phyloP scores from a whole-genome alignment of 2,888 invertebrate species.

The Cheilosia soror region DNA sequence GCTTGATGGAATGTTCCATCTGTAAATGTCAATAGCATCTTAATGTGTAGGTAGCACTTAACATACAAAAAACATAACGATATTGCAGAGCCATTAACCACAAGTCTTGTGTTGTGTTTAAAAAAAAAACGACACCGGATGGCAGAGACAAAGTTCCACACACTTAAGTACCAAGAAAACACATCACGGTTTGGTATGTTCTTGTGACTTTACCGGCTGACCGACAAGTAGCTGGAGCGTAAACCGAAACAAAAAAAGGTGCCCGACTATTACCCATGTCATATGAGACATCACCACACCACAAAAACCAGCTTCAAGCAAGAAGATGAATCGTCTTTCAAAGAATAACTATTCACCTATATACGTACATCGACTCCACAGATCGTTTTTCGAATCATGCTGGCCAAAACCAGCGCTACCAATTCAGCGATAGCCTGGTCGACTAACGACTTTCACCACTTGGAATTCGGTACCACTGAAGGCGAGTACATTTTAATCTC shows the following conservation, averaged over 20 bases:
- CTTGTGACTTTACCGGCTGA: conserved; percentile 42
- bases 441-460: conserved; percentile 60
- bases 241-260: conserved; percentile 38
- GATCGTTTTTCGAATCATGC: conserved; percentile 18
- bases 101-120: conserved; percentile 25
- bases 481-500: conserved; percentile 25
- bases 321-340: conserved; percentile 32
- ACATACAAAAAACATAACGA: conserved; percentile 1
- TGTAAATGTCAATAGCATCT: conserved; percentile 50
- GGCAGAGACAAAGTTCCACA: conserved; percentile 34
- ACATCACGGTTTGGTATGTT: conserved; percentile 19
- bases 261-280: conserved; percentile 41
- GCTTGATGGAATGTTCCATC: conserved; percentile 10
- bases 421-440: conserved; percentile 14
- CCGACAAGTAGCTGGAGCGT: conserved; percentile 60
- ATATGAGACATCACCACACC: conserved; percentile 39
- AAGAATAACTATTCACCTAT: conserved; percentile 29
- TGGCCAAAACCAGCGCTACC: conserved; percentile 4
- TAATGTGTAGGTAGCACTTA: conserved; percentile 30
- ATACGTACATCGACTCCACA: conserved; percentile 12
- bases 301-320: neutral
- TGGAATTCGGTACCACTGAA: conserved; percentile 36
- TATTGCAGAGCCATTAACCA: conserved; percentile 9
- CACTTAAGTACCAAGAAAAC: conserved; percentile 49
- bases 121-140: conserved; percentile 24